Evolutionary conservation across 2,113 vertebrate species (phyloP), one percentile per base, ranked within the genome.

Genomic region (Megalops atlanticus): DNA sequence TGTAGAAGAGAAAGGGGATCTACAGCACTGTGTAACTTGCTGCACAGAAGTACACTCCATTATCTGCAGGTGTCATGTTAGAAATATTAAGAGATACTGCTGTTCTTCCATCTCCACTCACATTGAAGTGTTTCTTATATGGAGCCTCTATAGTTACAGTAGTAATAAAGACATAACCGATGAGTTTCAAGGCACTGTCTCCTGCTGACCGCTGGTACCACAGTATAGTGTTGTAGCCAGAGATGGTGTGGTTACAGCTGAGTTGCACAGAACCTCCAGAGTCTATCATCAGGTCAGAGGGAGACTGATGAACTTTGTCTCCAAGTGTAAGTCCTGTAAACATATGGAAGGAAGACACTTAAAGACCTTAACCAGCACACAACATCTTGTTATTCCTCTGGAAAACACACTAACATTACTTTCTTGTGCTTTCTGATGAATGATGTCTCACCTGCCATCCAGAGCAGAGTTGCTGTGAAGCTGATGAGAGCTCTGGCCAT

Each of bases 1-100:
- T 87, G 85, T 84, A 73, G 27, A 39, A 80, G 41, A 49, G 35
- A 80, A 36, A 43, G 74, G 52, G 0, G 1, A 81, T 69, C 49
- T 68, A 18, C 38, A 45, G 0, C 74, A 84, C 69, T 85, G 87
- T 89, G 87, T 38, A n/a, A 72, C 82, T 76, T 71, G 80, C 82
- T 80, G 83, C 84, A 80, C 88, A 87, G 83, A 86, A 87, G 54
- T 87, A 89, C 11, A 87, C 49, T 6, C 80, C 89, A 78, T 80
- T 87, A 85, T 78, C 76, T 40, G 33, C 43, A n/a, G 76, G 4
- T 40, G 0, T 64, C 52, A 80, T 14, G 18, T 36, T 69, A 7
- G n/a, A 31, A 18, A 73, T 38, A 14, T 35, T 10, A 18, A 80
- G 47, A 72, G 35, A 49, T 27, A 41, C 69, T 49, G 27, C 31